Evolutionary conservation across 2,797 vertebrate species (phyloP).

Genomic region (Danio jaintianensis): DNA sequence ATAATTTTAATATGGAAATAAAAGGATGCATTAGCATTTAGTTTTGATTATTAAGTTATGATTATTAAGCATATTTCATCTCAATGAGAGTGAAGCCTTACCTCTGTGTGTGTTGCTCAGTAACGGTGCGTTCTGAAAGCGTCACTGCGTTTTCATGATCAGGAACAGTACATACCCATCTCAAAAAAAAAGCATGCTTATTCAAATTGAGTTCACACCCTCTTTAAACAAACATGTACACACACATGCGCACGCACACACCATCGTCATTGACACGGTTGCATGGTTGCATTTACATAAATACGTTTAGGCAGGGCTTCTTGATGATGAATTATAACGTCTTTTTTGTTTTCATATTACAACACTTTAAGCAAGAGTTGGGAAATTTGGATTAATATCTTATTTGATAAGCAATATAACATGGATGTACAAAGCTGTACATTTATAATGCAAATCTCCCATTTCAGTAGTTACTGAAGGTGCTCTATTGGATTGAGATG

Average conservation of each 20-base stretch:
- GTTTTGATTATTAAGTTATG: slow-evolving; percentile 16
- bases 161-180: slow-evolving; percentile 13
- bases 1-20: slow-evolving; percentile 13
- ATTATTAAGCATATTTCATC: slow-evolving; percentile 12
- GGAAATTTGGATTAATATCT: not conserved
- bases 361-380: not conserved
- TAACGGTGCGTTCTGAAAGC: not conserved
- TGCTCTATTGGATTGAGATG: too few relatives aligned
- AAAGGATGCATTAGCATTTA: slow-evolving; percentile 3
- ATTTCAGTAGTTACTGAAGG: too few relatives aligned
- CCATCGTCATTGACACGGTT: not conserved
- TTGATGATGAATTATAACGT: not conserved
- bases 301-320: not conserved
- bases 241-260: slow-evolving; percentile 7
- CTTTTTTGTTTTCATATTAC: not conserved
- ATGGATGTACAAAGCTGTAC: too few relatives aligned
- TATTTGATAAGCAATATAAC: too few relatives aligned
- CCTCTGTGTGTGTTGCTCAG: slow-evolving; percentile 14
- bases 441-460: too few relatives aligned
- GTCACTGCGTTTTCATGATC: slow-evolving; percentile 18
- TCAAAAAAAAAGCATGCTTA: not conserved
- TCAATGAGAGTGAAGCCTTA: slow-evolving; percentile 16
- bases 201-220: slow-evolving; percentile 17
- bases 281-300: not conserved
- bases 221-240: not conserved